A percentile compares a stretch with the other conserved stretches of the same genome.
These are phyloP conservation scores for Xylophagus ater DNA, from an alignment of 2,888 invertebrate species.

Conservation along the genomic window DNA sequence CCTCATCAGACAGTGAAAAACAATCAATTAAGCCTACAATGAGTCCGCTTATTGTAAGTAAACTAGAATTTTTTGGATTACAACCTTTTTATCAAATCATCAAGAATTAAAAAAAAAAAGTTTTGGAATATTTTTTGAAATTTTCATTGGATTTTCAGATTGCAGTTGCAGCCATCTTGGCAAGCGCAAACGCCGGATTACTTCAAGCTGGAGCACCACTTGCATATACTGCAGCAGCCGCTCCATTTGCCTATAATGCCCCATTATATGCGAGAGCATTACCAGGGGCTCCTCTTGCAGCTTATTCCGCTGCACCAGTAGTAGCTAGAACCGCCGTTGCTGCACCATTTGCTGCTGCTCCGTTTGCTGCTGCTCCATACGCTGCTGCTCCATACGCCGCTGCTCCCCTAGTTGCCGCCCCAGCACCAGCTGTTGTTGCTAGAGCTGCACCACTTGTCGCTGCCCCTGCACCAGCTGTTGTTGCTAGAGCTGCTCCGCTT, in stretches of 20 bases:
- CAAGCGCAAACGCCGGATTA: constrained; percentile 32
- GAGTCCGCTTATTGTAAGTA: constrained; percentile 40
- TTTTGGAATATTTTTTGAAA: constrained; percentile 15
- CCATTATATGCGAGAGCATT: constrained; percentile 12
- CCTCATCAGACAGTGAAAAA: constrained; percentile 38
- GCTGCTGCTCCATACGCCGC: constrained; percentile 23
- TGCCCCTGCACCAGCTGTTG: constrained; percentile 38
- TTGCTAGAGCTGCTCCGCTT: constrained; percentile 24
- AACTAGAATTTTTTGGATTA: not conserved
- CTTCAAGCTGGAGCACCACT: constrained; percentile 26
- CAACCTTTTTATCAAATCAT: not conserved
- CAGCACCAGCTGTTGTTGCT: constrained; percentile 15
- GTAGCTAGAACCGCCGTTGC: constrained; percentile 15
- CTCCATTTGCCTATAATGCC: constrained; percentile 17
- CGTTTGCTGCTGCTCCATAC: constrained; percentile 13
- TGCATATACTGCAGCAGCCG: constrained; percentile 20
- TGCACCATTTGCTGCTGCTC: constrained; percentile 19
- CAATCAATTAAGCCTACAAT: constrained; percentile 33
- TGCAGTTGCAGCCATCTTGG: constrained; percentile 36
- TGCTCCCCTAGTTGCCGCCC: constrained; percentile 21
- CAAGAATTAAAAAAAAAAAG: too few relatives aligned
- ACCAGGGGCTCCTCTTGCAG: constrained; percentile 16
- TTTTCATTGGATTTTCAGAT: constrained; percentile 21
- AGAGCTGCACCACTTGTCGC: constrained; percentile 30
- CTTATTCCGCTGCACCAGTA: constrained; percentile 15